Percentiles rank a stretch among this genome's conserved stretches.
phyloP scores from a whole-genome alignment of 2,797 vertebrate species.

The Meriones psammophilus region DNA sequence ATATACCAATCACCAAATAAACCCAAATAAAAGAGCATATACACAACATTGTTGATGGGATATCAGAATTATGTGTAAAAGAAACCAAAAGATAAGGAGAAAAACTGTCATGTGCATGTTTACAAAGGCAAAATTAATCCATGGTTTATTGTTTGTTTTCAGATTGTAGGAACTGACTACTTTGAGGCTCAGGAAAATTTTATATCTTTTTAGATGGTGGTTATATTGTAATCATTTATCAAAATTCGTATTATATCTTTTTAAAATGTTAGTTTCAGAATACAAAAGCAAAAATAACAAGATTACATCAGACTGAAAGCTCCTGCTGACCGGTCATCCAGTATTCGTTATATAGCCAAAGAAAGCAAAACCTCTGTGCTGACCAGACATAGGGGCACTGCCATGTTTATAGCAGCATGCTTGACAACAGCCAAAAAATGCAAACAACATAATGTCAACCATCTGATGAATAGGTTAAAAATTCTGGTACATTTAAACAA shows the following conservation, averaged over 20 bases:
- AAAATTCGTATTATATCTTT: conserved; percentile 23
- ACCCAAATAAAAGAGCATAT: not conserved
- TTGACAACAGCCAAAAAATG: not conserved
- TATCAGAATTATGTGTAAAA: conserved; percentile 16
- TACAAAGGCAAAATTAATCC: conserved; percentile 43
- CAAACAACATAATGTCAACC: not conserved
- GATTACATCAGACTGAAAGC: not conserved
- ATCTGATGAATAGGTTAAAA: not conserved
- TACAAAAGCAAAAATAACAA: not conserved
- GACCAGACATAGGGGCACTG: not conserved
- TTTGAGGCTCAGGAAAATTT: not conserved
- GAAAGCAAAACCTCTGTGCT: not conserved
- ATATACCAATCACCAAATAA: conserved; percentile 4
- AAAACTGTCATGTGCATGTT: not conserved
- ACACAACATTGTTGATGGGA: not conserved
- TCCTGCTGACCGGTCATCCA: not conserved
- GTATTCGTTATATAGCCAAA: not conserved
- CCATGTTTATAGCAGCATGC: not conserved
- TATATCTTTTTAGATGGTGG: not conserved
- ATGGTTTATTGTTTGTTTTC: not conserved
- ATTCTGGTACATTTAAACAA: not conserved
- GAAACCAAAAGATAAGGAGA: not conserved
- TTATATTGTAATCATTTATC: conserved; percentile 1
- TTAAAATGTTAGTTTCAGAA: conserved; percentile 32
- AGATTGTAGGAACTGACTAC: not conserved